Evolutionary conservation across 2,113 vertebrate genomes (phyloP), one percentile per base, ranked within the genome.

Genomic region (Aegotheles bennettii): DNA sequence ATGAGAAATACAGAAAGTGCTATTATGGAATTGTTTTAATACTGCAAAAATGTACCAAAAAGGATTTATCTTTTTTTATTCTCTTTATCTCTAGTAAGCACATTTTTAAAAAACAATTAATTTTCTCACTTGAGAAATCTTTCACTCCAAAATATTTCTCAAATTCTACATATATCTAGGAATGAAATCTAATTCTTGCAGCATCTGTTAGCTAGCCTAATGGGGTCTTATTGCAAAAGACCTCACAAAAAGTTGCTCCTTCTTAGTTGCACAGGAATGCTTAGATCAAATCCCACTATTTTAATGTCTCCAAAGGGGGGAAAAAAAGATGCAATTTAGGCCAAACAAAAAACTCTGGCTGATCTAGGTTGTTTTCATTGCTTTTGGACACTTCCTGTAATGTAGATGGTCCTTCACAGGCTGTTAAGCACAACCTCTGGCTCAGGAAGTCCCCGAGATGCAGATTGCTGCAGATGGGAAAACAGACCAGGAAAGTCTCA

Each of bases 241-340:
- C 63, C 68, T 86, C 90, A 74, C 45, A 90, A 77, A 76, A 78
- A 86, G 80, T 43, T 81, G 64, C 38, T 86, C 60, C 13, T 43
- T 91, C 74, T 54, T 15, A 69, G 51, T 13, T 73, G 61, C 65
- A 29, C 1, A 84, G 75, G 85, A 91, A 84, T 40, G 78, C 74
- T 95, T 77, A 77, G 56, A 74, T 80, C 90, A 94, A 88, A 90
- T 78, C 68, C 60, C 75, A 87, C 68, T 48, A 77, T 89, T 93
- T 85, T 63, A 82, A 90, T 42, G 59, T 77, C 89, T 65, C 84
- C 53, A 1, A 6, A 25, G 48, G 60, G 57, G 15, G 6, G 12
- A 10, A 54, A 56, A 20, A 70, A 75, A 91, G 53, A 65, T 69
- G 38, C 15, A 2, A 0, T n/a, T 77, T 4, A n/a, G 42, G 51